Conservation (phyloP, 2,888 invertebrate genomes). For the Zaprionus lineosus region DNA sequence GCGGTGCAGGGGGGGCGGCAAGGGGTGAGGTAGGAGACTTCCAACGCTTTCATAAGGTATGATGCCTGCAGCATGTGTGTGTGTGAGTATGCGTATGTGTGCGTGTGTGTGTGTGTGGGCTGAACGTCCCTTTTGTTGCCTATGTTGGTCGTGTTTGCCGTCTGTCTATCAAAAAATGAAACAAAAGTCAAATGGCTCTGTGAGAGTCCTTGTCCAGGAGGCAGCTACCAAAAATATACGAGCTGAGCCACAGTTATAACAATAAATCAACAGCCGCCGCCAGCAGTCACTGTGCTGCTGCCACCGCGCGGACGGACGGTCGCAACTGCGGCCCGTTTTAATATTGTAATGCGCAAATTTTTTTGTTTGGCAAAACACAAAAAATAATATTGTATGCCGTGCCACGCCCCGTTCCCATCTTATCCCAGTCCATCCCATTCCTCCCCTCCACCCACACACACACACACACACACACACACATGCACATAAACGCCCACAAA, state of each 20-base stretch:
- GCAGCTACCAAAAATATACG: conserved; percentile 41
- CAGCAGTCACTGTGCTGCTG: conserved; percentile 56
- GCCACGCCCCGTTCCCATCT: too few relatives aligned
- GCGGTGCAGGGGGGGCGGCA: conserved; percentile 7
- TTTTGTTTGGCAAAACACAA: too few relatives aligned
- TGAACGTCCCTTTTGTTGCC: conserved; percentile 9
- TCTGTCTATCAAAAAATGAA: conserved; percentile 74
- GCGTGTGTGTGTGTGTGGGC: conserved; percentile 19
- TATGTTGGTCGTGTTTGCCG: conserved; percentile 55
- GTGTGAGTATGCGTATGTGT: conserved; percentile 9
- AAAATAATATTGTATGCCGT: too few relatives aligned
- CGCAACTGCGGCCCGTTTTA: conserved; percentile 49
- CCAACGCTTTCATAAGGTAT: conserved; percentile 71
- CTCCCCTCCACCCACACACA: background rate
- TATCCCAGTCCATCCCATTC: background rate
- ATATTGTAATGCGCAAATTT: conserved; percentile 70
- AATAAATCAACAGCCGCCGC: conserved; percentile 74
- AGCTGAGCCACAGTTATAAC: conserved; percentile 71
- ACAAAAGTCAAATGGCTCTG: conserved; percentile 67
- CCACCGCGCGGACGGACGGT: conserved; percentile 35
- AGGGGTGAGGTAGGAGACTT: conserved; percentile 2
- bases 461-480: background rate
- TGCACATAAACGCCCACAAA: background rate
- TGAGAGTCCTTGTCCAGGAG: conserved; percentile 37
- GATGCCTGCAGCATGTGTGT: conserved; percentile 35